Base-by-base conservation (phyloP, 2,888 invertebrate genomes). In the Rhamnusium bicolor region DNA sequence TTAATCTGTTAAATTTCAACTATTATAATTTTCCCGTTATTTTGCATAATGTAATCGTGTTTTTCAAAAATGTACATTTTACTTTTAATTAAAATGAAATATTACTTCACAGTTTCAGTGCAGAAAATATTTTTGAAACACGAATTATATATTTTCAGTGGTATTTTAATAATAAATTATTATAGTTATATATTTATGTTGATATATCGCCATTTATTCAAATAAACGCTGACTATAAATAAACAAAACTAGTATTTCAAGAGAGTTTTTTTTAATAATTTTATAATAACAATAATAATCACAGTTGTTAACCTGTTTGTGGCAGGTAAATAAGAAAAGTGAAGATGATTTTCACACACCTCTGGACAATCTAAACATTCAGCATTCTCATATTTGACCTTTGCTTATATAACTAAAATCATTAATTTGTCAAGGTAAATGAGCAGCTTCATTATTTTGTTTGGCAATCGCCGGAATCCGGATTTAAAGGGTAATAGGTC, bases 371-470 rank as follows among this genome's bases (percentile, higher is more conserved):
- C 29, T 8, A 58, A 32, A 32, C 58, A 18, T 16, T 29, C 58
- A 18, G 18, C 58, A 58, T 58, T 58, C 32, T 32, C 18, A 14
- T 18, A 12, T 58, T 58, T 58, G 58, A 32, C 58, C 58, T 58
- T 58, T 58, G 8, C 5, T 58, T 58, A 58, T 32, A 32, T 58
- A 58, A 58, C 40, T 40, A 40, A 40, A 40, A n/a, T 40, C 1
- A 40, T 16, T 16, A 58, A 58, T 58, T 58, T 29, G 58, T 58
- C 58, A 58, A 58, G 58, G 58, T 58, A 32, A 58, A 29, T 58
- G 32, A 58, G 58, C 58, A 58, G 7, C 8, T 16, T 58, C 8
- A 8, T 29, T 32, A 18, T 29, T 7, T 32, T 7, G 32, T 18
- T 29, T 40, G 40, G 58, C 16, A 18, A 4, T 32, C 10, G 29